These are phyloP conservation scores for Chlorodrepanis virens DNA, from an alignment of 2,113 vertebrate species.

Conservation along the genomic window DNA sequence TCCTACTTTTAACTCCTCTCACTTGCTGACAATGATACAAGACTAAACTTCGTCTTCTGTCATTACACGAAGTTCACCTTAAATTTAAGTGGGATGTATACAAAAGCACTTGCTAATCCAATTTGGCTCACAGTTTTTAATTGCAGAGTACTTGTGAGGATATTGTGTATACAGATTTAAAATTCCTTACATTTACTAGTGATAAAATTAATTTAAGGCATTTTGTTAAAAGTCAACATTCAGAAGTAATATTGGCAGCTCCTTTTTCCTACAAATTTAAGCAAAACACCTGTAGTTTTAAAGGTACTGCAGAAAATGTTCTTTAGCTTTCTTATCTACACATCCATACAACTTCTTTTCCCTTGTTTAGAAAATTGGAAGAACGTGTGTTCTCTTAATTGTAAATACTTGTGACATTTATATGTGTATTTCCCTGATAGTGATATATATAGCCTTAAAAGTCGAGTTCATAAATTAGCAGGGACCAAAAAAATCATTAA, in stretches of 20 bases:
- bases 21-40: not conserved
- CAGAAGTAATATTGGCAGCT: not conserved
- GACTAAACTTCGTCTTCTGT: not conserved
- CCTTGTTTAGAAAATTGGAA: slow-evolving; percentile 13
- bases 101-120: not conserved
- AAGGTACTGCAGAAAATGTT: not conserved
- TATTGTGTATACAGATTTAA: not conserved
- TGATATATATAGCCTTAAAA: slow-evolving; percentile 33
- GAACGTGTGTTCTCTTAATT: not conserved
- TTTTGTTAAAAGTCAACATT: not conserved
- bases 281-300: not conserved
- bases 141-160: not conserved
- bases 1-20: not conserved
- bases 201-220: not conserved
- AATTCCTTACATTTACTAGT: not conserved
- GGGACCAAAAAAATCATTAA: slow-evolving; percentile 81
- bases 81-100: not conserved
- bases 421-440: slow-evolving; percentile 73
- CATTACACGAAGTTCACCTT: not conserved
- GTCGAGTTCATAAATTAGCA: slow-evolving; percentile 81
- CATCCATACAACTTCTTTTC: not conserved
- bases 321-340: not conserved
- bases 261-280: not conserved
- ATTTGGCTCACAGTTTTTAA: not conserved
- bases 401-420: not conserved